Base-by-base conservation (phyloP, 1,140 invertebrate genomes). In the Eumaeus atala region DNA sequence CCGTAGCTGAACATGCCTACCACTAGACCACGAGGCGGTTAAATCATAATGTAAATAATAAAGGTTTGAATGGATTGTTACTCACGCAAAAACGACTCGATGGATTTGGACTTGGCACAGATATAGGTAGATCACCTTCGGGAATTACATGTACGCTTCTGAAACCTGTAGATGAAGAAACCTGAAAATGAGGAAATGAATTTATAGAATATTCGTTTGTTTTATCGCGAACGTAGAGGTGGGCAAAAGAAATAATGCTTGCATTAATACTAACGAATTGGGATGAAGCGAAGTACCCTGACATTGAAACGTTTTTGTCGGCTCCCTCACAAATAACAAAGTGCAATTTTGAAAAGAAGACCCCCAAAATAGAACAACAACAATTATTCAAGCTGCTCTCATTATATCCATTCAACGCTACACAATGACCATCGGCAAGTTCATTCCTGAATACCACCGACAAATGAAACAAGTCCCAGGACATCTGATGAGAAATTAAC, bases 351-450 rank as follows among this genome's bases (percentile, higher is more conserved):
- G 51, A 48, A 54, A 35, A 17, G 28, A 48, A 12, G 34, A 37
- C 54, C 58, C 51, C 51, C 56, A 54, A 63, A 59, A 40, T 40
- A 52, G 48, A 51, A 63, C 54, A 59, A 63, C 53, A 54, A 61
- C 47, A 47, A 40, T 48, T 48, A 44, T 44, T 44, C 40, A 16
- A 14, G 7, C 57, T 50, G 53, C 56, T 60, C 58, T 66, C 56
- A 63, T 66, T 66, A 64, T 50, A 53, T 55, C 58, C 59, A 66
- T 66, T 66, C 58, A 66, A 52, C 54, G 53, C 58, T 54, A 50
- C 61, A 66, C 64, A 66, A 66, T 66, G 51, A 61, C 51, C 52
- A 59, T 54, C 54, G 58, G 61, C 62, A 68, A 65, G 58, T 61
- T 58, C 53, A 62, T 42, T 37, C 36, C 37, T 33, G 40, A 40